These are phyloP conservation scores for Acanthurus tractus DNA, from an alignment of 2,797 vertebrate genomes.

Conservation along the genomic window DNA sequence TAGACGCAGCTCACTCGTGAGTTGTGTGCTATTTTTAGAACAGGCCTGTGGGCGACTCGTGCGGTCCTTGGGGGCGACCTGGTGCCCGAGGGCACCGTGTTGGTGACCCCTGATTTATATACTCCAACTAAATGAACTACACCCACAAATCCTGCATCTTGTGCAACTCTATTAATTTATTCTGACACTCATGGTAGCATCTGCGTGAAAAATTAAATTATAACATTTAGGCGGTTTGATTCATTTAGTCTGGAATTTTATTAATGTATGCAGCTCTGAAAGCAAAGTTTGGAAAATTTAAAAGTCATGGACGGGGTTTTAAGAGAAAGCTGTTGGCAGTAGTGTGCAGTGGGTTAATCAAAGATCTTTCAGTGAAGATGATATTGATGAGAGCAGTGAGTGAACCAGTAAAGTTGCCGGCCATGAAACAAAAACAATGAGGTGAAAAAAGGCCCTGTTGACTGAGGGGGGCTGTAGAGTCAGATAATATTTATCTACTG, in stretches of 20 bases:
- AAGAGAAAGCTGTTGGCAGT: not conserved
- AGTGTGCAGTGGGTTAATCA: not conserved
- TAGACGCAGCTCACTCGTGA: too few species aligned
- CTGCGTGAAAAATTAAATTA: not conserved
- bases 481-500: not conserved
- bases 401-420: not conserved
- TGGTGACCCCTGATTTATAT: too few species aligned
- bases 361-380: not conserved
- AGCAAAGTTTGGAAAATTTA: not conserved
- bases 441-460: constrained; percentile 16
- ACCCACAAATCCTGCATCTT: not conserved
- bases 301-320: constrained; percentile 1
- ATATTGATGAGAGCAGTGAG: not conserved
- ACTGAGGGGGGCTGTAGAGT: not conserved
- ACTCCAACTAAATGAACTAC: not conserved
- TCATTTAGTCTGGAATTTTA: not conserved
- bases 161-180: not conserved
- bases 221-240: constrained; percentile 8
- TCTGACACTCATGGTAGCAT: not conserved
- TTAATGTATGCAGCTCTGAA: not conserved
- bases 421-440: constrained; percentile 18
- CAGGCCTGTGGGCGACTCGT: too few species aligned
- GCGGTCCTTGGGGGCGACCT: too few species aligned
- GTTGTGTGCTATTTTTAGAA: too few species aligned
- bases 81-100: too few species aligned